Base-by-base conservation (phyloP, 2,797 vertebrate genomes). In the Delichon dasypus region DNA sequence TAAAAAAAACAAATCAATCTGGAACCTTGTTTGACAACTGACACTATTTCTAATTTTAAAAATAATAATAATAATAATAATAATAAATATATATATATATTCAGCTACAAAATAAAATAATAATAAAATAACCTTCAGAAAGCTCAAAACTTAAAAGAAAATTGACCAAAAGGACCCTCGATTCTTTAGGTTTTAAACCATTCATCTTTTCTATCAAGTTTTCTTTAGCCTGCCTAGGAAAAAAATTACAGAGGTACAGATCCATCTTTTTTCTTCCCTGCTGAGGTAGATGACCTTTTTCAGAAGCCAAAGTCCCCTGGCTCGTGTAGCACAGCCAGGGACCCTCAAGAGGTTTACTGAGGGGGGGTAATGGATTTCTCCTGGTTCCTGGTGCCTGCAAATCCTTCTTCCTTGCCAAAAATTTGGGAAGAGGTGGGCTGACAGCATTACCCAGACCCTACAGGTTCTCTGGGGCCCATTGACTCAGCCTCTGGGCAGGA, bases 21-120 rank as follows among this genome's bases (percentile, higher is more conserved):
- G 23, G 29, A 94, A 23, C 32, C 80, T 74, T 95, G 75, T 92
- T 88, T 95, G 94, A 94, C 91, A 95, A 94, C 88, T 78, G 68
- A 89, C 77, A 74, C 20, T 13, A 74, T 64, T 82, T 77, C 66
- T 55, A 73, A 93, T 27, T 25, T 2, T 58, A 70, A 78, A 58
- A 18, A 40, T 18, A 20, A 32, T 25, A 25, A 25, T 25, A 42
- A 30, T 29, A 9, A 10, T 42, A 40, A 22, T n/a, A 23, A n/a
- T 25, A 45, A 9, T 12, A 21, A 32, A n/a, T n/a, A n/a, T n/a
- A n/a, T n/a, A n/a, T n/a, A n/a, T n/a, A n/a, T n/a, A n/a, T 11
- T 32, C 38, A 13, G 55, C 16, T 10, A n/a, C 7, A 36, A 55
- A 90, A 84, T 40, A 55, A 64, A 38, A 72, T 20, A 53, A 17